A percentile compares a stretch with the other conserved stretches of the same genome.
phyloP scores from a whole-genome alignment of 1,140 invertebrate species.

The Anastrepha obliqua region DNA sequence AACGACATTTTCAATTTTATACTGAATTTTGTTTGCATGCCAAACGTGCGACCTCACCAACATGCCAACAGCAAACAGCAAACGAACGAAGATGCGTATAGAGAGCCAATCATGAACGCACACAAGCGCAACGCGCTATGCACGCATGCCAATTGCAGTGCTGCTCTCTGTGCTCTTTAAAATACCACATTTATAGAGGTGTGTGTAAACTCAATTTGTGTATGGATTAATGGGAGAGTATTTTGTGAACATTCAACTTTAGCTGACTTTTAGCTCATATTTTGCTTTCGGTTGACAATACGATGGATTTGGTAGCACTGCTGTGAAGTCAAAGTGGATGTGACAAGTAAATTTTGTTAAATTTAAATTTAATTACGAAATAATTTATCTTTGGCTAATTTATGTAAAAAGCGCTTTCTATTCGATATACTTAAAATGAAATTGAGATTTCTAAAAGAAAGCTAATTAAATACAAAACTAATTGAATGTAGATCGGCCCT shows the following conservation, averaged over 20 bases:
- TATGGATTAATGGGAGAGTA: neutral
- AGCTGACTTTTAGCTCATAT: conserved; percentile 6
- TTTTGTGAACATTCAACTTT: conserved; percentile 12
- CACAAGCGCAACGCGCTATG: neutral
- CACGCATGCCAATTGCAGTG: conserved; percentile 33
- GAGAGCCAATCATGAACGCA: conserved; percentile 19
- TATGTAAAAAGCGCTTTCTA: neutral
- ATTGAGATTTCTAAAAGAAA: too few relatives aligned
- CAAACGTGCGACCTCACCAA: conserved; percentile 31
- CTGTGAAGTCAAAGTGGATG: neutral
- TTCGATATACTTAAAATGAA: neutral
- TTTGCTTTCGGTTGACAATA: neutral
- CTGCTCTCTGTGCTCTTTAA: neutral
- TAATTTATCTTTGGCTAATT: neutral
- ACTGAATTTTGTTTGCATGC: conserved; percentile 52
- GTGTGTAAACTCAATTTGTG: neutral
- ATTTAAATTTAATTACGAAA: neutral
- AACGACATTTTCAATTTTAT: conserved; percentile 34
- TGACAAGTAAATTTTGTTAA: neutral
- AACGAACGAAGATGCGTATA: neutral
- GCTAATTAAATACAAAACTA: too few relatives aligned
- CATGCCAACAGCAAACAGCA: too few relatives aligned
- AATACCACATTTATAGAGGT: neutral
- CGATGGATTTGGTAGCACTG: neutral
- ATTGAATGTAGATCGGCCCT: too few relatives aligned